These are phyloP conservation scores for Drosophila pandora DNA, from an alignment of 1,140 invertebrate genomes.

Conservation along the genomic window DNA sequence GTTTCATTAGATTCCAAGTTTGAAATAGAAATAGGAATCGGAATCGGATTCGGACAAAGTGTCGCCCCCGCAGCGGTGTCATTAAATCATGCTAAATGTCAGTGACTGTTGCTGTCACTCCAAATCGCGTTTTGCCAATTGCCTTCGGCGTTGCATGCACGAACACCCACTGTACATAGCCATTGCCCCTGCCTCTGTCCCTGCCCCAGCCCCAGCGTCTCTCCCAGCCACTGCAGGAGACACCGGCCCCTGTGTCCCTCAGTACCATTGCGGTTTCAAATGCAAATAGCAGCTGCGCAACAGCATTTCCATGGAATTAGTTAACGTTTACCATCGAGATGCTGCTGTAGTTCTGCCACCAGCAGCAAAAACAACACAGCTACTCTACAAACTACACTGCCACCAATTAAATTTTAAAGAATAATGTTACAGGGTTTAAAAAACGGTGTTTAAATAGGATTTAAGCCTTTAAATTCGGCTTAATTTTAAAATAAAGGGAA, in stretches of 20 bases:
- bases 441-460: not conserved
- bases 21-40: slow-evolving; percentile 6
- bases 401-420: slow-evolving; percentile 2
- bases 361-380: slow-evolving; percentile 38
- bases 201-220: not conserved
- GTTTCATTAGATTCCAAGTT: slow-evolving; percentile 56
- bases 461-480: not conserved
- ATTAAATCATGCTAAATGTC: slow-evolving; percentile 83
- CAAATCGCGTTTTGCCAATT: slow-evolving; percentile 45
- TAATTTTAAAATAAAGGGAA: not conserved
- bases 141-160: slow-evolving; percentile 40
- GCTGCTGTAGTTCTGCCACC: slow-evolving; percentile 28
- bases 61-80: slow-evolving; percentile 59
- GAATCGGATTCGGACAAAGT: slow-evolving; percentile 13
- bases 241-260: not conserved
- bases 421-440: not conserved
- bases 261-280: slow-evolving; percentile 58
- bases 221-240: not conserved
- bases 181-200: not conserved
- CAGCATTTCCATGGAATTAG: slow-evolving; percentile 80
- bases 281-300: slow-evolving; percentile 67
- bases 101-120: slow-evolving; percentile 68
- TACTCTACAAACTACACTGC: slow-evolving; percentile 19
- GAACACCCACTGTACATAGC: slow-evolving; percentile 32
- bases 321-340: slow-evolving; percentile 75